These are phyloP conservation scores for Seira sanloemensis DNA, from an alignment of 2,888 invertebrate species.

Conservation along the genomic window DNA sequence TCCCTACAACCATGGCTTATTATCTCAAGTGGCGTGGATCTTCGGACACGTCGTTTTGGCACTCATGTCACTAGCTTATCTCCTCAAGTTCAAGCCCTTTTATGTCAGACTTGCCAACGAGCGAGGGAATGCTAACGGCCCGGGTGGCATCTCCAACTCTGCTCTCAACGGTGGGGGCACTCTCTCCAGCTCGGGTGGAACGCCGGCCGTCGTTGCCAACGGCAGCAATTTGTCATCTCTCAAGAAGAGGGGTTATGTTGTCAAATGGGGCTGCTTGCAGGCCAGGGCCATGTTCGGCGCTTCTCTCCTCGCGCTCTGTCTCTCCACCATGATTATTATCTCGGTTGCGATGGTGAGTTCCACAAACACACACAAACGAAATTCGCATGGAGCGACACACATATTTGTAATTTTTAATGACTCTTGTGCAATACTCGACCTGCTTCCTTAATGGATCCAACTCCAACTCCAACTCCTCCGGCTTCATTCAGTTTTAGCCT, in stretches of 20 bases:
- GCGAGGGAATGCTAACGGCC: conserved; percentile 68
- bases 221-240: conserved; percentile 71
- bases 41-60: conserved; percentile 72
- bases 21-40: conserved; percentile 73
- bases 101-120: conserved; percentile 73
- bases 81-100: conserved; percentile 73
- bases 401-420: too few relatives aligned
- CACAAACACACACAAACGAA: too few relatives aligned
- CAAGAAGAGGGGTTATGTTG: conserved; percentile 73
- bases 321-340: conserved; percentile 74
- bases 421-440: too few relatives aligned
- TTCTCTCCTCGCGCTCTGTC: conserved; percentile 73
- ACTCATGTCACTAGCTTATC: conserved; percentile 72
- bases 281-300: conserved; percentile 74
- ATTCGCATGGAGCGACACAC: too few relatives aligned
- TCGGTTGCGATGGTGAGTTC: conserved; percentile 73
- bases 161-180: conserved; percentile 60
- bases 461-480: too few relatives aligned
- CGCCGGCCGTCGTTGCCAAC: conserved; percentile 64
- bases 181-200: conserved; percentile 62
- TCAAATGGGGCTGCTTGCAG: conserved; percentile 74
- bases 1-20: conserved; percentile 67
- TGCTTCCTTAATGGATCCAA: too few relatives aligned
- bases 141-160: conserved; percentile 61
- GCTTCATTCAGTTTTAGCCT: too few relatives aligned